phyloP scores from a whole-genome alignment of 2,113 vertebrate genomes.

The Eidolon helvum region DNA sequence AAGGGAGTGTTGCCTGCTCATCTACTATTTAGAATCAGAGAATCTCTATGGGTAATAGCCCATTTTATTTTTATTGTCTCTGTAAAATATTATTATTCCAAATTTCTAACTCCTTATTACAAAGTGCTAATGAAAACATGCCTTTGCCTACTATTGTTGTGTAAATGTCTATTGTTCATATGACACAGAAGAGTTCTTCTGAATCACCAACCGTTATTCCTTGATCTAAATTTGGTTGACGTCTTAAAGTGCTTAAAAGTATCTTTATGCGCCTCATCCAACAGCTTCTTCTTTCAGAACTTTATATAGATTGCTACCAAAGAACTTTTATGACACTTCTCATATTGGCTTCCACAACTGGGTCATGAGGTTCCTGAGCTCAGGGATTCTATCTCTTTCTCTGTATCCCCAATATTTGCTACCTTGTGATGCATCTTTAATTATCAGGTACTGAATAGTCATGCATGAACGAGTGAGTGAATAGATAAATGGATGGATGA shows the following conservation, averaged over 20 bases:
- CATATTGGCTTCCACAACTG: background rate
- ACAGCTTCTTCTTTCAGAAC: background rate
- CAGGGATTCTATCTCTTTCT: background rate
- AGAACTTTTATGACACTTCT: background rate
- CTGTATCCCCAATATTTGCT: background rate
- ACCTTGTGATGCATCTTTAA: background rate
- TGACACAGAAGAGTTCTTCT: conserved; percentile 24
- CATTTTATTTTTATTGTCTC: conserved; percentile 42
- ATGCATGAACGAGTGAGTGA: background rate
- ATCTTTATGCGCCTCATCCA: background rate
- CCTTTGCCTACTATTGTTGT: conserved; percentile 32
- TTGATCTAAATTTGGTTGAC: conserved; percentile 18
- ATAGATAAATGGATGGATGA: background rate
- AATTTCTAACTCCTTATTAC: conserved; percentile 30
- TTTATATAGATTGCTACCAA: background rate
- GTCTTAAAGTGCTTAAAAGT: background rate
- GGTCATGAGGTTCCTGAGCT: background rate
- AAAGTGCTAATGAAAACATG: conserved; percentile 58
- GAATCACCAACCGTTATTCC: conserved; percentile 18
- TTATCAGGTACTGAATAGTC: background rate
- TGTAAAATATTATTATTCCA: conserved; percentile 14
- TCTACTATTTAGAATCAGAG: conserved; percentile 11
- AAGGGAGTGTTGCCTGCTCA: background rate
- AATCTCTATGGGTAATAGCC: background rate
- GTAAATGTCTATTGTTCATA: conserved; percentile 49